phyloP scores from a whole-genome alignment of 1,140 invertebrate species.

The Ericerus pela region DNA sequence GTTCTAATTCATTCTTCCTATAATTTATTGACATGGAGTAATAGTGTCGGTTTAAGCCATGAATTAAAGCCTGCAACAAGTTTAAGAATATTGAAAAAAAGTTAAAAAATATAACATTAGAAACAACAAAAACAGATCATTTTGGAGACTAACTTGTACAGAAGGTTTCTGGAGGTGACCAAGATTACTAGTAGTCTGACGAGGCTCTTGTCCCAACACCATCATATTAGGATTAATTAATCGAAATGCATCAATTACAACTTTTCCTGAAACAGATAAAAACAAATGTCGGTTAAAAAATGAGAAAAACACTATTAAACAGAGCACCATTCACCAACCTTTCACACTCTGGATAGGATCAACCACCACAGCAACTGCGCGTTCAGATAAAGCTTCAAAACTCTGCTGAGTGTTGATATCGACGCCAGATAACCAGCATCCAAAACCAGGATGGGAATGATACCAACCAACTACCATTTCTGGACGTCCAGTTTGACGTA shows the following conservation, averaged over 20 bases:
- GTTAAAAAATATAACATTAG: no score
- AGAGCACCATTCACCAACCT: no score
- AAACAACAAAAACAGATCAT: no score
- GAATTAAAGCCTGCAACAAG: conserved; percentile 78
- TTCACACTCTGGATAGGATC: conserved; percentile 99
- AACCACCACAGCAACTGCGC: conserved; percentile 97
- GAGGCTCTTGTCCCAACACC: conserved; percentile 94
- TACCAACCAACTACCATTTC: conserved; percentile 99
- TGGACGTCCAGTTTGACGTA: conserved; percentile 94
- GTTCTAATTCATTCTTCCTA: conserved; percentile 95
- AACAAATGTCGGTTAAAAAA: no score
- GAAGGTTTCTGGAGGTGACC: conserved; percentile 98
- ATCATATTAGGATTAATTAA: conserved; percentile 99
- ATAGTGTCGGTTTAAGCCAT: conserved; percentile 97
- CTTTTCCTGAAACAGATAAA: conserved; percentile 44
- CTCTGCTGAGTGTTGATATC: conserved; percentile 99
- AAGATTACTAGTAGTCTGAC: conserved; percentile 97
- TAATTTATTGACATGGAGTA: conserved; percentile 99
- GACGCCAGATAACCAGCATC: conserved; percentile 99
- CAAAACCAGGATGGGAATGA: conserved; percentile 98
- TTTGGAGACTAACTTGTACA: conserved; percentile 67
- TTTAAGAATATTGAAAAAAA: no score
- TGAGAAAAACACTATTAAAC: not conserved
- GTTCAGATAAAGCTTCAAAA: conserved; percentile 94
- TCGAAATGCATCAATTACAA: conserved; percentile 87